Conservation (phyloP, 1,140 invertebrate genomes). For the Drosophila orosa region DNA sequence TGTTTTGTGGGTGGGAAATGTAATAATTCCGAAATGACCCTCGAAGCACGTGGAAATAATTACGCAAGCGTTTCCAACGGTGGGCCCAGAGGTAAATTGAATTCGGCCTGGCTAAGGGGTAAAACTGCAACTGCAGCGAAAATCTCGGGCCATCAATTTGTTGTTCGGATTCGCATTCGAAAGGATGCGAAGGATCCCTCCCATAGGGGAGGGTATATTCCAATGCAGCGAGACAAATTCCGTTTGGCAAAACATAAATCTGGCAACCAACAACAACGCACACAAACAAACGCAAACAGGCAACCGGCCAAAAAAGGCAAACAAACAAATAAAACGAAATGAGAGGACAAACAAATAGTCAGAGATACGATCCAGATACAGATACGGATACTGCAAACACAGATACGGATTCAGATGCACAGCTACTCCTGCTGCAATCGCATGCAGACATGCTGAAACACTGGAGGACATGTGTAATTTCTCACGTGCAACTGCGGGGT, state of each 20-base stretch:
- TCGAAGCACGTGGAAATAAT: constrained; percentile 68
- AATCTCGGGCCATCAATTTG: constrained; percentile 74
- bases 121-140: constrained; percentile 56
- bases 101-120: constrained; percentile 45
- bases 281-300: constrained; percentile 15
- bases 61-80: constrained; percentile 48
- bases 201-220: background rate
- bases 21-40: constrained; percentile 59
- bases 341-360: constrained; percentile 58
- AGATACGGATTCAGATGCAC: constrained; percentile 19
- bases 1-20: constrained; percentile 50
- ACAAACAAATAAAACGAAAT: constrained; percentile 38
- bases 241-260: constrained; percentile 71
- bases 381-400: constrained; percentile 13
- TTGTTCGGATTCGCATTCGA: constrained; percentile 35
- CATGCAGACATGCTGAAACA: constrained; percentile 57
- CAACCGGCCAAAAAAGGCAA: constrained; percentile 12
- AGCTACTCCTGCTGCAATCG: constrained; percentile 37
- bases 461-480: constrained; percentile 78
- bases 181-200: too few species aligned
- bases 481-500: constrained; percentile 67
- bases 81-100: constrained; percentile 42
- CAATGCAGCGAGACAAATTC: constrained; percentile 50
- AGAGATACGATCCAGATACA: constrained; percentile 25
- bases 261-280: constrained; percentile 28